Conservation (phyloP, 2,113 vertebrate genomes). For the Cromileptes altivelis region DNA sequence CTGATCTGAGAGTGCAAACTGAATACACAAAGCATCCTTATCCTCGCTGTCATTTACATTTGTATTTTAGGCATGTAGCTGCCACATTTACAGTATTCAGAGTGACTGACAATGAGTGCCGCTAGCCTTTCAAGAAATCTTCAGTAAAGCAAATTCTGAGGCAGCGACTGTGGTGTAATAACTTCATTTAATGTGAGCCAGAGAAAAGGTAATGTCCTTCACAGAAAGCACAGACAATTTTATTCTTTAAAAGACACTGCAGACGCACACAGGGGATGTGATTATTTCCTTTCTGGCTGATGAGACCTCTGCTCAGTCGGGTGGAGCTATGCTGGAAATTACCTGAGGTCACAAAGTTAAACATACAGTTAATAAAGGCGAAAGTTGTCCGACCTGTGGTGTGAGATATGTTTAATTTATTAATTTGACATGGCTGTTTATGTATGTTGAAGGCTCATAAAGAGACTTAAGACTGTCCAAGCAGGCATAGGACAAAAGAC, state of each 20-base stretch:
- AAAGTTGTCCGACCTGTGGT: neutral
- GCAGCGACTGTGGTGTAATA: neutral
- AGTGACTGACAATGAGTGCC: slow-evolving; percentile 1
- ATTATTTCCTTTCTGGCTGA: neutral
- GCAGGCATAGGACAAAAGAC: neutral
- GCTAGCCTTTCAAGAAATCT: neutral
- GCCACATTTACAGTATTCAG: slow-evolving; percentile 1
- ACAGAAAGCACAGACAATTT: neutral
- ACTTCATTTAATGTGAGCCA: neutral
- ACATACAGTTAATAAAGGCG: neutral
- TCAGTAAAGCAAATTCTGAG: neutral
- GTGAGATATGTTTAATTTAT: neutral
- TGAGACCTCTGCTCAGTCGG: neutral
- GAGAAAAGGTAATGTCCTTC: neutral
- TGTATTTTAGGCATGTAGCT: neutral
- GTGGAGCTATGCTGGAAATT: neutral
- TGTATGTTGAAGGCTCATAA: neutral
- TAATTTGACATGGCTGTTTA: neutral
- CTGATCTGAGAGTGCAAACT: slow-evolving; percentile 8
- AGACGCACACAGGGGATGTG: neutral
- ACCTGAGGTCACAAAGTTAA: neutral
- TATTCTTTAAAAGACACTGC: neutral
- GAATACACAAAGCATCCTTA: neutral
- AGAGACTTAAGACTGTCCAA: neutral
- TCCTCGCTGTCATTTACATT: slow-evolving; percentile 3